A percentile compares a stretch with the other conserved stretches of the same genome.
phyloP scores from a whole-genome alignment of 2,797 vertebrate genomes.

The Falco cherrug region DNA sequence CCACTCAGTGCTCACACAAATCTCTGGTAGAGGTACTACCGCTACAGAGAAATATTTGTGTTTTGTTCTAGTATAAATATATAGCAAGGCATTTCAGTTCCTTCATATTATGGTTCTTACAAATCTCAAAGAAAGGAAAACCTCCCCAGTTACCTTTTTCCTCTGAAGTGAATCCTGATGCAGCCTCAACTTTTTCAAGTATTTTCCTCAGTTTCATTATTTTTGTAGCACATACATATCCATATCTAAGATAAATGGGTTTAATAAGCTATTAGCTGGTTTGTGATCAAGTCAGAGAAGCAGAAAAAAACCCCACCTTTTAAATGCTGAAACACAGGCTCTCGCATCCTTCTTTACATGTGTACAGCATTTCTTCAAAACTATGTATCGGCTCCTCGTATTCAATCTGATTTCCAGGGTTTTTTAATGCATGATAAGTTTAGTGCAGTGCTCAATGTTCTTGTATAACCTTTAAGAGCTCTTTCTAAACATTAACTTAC shows the following conservation, averaged over 20 bases:
- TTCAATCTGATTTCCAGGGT: neutral
- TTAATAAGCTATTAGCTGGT: conserved; percentile 35
- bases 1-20: neutral
- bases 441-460: neutral
- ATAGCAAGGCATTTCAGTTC: neutral
- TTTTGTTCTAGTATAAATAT: neutral
- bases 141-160: conserved; percentile 87
- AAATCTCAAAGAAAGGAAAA: neutral
- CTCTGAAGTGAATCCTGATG: conserved; percentile 97
- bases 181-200: conserved; percentile 96
- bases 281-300: neutral
- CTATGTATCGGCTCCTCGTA: neutral
- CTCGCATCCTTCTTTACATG: neutral
- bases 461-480: neutral
- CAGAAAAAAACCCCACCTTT: neutral
- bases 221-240: conserved; percentile 98
- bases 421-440: neutral
- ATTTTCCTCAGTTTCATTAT: conserved; percentile 99
- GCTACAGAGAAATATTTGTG: neutral
- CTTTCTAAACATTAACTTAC: neutral
- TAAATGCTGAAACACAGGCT: neutral
- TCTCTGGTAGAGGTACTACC: neutral
- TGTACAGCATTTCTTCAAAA: neutral
- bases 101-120: neutral
- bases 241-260: conserved; percentile 83